Conservation (phyloP, 2,888 invertebrate genomes). For the Orgyia antiqua region DNA sequence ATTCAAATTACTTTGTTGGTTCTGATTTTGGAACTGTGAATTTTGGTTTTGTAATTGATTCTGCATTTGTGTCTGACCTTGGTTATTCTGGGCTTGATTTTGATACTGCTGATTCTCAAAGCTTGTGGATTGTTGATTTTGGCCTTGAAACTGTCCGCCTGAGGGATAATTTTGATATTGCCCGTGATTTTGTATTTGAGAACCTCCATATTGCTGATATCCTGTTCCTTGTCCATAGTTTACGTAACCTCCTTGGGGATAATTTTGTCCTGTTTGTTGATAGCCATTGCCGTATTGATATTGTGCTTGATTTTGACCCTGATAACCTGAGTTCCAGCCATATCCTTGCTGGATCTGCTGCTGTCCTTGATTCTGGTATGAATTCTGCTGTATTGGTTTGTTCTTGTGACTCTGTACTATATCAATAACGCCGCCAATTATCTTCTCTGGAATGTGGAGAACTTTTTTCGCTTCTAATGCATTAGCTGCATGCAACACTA, state of each 20-base stretch:
- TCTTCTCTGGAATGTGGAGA: constrained; percentile 61
- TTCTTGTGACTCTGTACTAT: constrained; percentile 64
- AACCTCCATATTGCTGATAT: constrained; percentile 19
- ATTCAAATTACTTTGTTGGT: constrained; percentile 14
- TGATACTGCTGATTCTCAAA: constrained; percentile 23
- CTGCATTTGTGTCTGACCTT: constrained; percentile 13
- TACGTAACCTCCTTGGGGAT: constrained; percentile 21
- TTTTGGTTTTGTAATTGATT: constrained; percentile 10
- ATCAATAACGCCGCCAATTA: constrained; percentile 67
- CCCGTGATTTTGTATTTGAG: constrained; percentile 27
- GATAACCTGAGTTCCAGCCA: constrained; percentile 28
- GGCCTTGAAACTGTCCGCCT: constrained; percentile 19
- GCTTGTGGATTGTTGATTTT: constrained; percentile 23
- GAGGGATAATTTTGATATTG: constrained; percentile 23
- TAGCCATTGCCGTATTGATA: constrained; percentile 31
- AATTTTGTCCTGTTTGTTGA: constrained; percentile 16
- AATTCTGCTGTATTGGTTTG: constrained; percentile 36
- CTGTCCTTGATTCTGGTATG: constrained; percentile 12
- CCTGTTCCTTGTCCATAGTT: constrained; percentile 13
- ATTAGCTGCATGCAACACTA: constrained; percentile 19
- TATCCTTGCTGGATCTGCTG: constrained; percentile 36
- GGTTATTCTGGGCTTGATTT: constrained; percentile 21
- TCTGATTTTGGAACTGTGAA: constrained; percentile 14
- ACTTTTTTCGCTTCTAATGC: constrained; percentile 40
- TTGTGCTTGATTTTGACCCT: constrained; percentile 34